phyloP scores from a whole-genome alignment of 2,113 vertebrate species.

The Vombatus ursinus region DNA sequence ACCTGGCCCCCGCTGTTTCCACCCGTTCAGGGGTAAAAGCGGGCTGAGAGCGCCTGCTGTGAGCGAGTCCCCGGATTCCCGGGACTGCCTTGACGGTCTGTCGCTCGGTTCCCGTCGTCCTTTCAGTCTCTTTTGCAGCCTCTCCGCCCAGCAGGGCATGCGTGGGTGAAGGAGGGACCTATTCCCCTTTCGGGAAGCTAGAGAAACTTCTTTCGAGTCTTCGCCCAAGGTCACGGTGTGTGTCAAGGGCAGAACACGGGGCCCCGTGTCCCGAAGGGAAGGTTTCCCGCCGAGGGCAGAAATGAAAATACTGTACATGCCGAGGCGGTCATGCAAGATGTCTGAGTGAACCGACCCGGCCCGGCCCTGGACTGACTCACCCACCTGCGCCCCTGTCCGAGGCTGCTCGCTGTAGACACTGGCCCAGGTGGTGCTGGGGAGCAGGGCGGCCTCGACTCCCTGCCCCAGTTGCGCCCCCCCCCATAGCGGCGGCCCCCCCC shows the following conservation, averaged over 20 bases:
- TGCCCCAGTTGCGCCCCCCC: too few species aligned
- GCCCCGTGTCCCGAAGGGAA: background rate
- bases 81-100: background rate
- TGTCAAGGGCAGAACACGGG: background rate
- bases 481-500: too few species aligned
- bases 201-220: background rate
- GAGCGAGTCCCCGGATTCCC: background rate
- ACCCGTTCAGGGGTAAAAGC: fast-evolving
- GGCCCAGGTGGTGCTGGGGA: background rate
- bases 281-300: background rate
- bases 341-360: background rate
- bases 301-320: background rate
- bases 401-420: background rate
- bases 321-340: background rate
- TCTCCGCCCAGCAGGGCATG: background rate
- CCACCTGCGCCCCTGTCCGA: background rate
- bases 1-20: background rate
- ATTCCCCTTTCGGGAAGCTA: background rate
- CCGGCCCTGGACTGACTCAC: background rate
- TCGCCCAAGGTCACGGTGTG: background rate
- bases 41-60: background rate
- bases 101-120: too few species aligned
- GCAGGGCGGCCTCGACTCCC: too few species aligned
- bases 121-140: background rate
- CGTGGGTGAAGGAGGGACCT: background rate